Evolutionary conservation across 2,113 vertebrate genomes (phyloP), one percentile per base, ranked within the genome.

Genomic region (Corythoichthys haematopterus): DNA sequence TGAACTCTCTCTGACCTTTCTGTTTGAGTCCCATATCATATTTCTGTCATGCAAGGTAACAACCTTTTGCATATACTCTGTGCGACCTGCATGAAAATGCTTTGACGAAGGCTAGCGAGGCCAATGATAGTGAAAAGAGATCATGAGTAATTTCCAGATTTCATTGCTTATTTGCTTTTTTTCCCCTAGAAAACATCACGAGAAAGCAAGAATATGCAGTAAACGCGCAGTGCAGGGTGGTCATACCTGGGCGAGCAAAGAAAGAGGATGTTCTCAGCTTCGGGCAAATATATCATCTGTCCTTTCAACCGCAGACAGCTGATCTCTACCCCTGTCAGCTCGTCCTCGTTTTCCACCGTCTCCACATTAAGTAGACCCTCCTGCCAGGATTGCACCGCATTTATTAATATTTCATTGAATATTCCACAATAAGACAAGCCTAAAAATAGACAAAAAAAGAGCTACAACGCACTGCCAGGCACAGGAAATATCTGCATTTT

Each of bases 191-290:
- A n/a, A 52, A 45, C 8, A 33, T 43, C n/a, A 64, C 3, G 15
- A 33, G 40, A 55, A 37, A 57, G 33, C 4, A 2, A 35, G 4
- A 61, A n/a, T 61, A 16, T 7, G 45, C 8, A 14, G n/a, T 12
- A 46, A 51, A 51, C 46, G n/a, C 10, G 33, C 38, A 14, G 15
- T 65, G 10, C 35, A 38, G 16, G 37, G 57, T 65, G 48, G 15
- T 68, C 65, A 70, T 92, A 99, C 97, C 97, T 99, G 72, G 97
- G 97, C 0, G 97, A 99, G 81, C 97, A 99, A 76, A 99, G 95
- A 64, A 99, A 99, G 58, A 99, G 96, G 85, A 99, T 96, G 85
- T 95, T 98, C 72, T 99, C 97, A n/a, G 97, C 96, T 91, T 99
- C 97, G 12, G 97, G 95, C 83, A 99, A 90, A 80, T 96, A 97